Evolutionary conservation across 2,113 vertebrate genomes (phyloP), one percentile per base, ranked within the genome.

Genomic region (Cavia porcellus): DNA sequence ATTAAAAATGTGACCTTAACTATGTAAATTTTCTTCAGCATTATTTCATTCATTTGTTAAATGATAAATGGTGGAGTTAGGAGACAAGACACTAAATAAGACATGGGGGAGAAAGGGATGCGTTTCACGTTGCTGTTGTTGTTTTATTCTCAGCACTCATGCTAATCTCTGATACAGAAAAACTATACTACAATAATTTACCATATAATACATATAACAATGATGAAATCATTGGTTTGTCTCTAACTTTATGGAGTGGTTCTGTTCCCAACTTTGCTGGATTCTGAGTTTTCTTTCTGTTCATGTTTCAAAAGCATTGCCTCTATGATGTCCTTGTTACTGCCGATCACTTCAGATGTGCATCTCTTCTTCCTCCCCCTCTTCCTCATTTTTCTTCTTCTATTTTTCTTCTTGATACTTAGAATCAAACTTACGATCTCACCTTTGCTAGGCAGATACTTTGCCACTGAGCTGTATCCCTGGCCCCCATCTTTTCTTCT

Each of bases 261-360:
- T 45, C 28, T 12, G 25, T 45, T 30, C 5, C 25, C 11, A 52
- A 0, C 45, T 15, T 20, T 77, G 13, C n/a, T 50, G 38, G 1
- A 83, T 59, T 77, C 17, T 74, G 38, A 4, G 20, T 38, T 92
- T 75, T 74, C 50, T 80, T n/a, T 80, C 50, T 55, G 32, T 25
- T 74, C 5, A 35, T 3, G 6, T 66, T n/a, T 12, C 1, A 1
- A 20, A 52, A 90, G 13, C 22, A 47, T 24, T 20, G 13, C 2
- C 7, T 14, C 15, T 32, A 0, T 74, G 38, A 32, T 0, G 30
- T 19, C 1, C 20, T 32, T n/a, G 9, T 47, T 35, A 62, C 62
- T n/a, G 2, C 7, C 57, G 20, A 15, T 15, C 45, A n/a, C 1
- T 35, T 25, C 11, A 45, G 42, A 14, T 15, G 28, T 2, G 19